Evolutionary conservation across 2,888 invertebrate species (phyloP), one percentile per base, ranked within the genome.

Genomic region (Parasteatoda lunata): DNA sequence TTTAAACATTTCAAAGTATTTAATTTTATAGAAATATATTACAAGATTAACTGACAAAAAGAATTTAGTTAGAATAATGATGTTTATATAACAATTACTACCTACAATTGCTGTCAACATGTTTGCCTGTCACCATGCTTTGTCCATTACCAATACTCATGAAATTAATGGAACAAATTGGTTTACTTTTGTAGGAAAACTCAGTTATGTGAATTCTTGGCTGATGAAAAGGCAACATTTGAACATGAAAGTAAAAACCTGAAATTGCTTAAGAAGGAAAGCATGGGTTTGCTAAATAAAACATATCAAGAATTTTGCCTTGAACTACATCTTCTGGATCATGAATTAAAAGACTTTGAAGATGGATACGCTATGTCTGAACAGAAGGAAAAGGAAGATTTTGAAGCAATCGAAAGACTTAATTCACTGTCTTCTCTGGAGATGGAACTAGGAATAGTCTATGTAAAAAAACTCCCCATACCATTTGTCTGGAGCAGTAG

Each of bases 261-360:
- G 49, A 80, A 77, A 70, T n/a, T 86, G 11, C 68, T 80, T 2
- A 86, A 86, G 9, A 86, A 76, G 54, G 85, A 86, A 64, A 86
- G 85, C 13, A 86, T 86, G 85, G 30, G 65, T 13, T 48, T 86
- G 11, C 72, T 86, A 66, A 77, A 86, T 72, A 65, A 80, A 72
- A 48, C 80, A 8, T 86, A 80, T 66, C 51, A 77, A 68, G 85
- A 86, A 15, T 86, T 86, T 66, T 48, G 52, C 11, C 64, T 73
- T 48, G 77, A 86, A 45, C 70, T 77, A 11, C 49, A 80, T 6
- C 68, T 86, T 15, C 15, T 86, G 49, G 54, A 59, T 47, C 65
- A 71, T 54, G 85, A 86, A 54, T 51, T 80, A 45, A 64, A 52
- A 45, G 52, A 66, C n/a, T 70, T 86, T 71, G 65, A 77, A 47